Conservation (phyloP, 2,113 vertebrate genomes). For the Muscicapa adusta region DNA sequence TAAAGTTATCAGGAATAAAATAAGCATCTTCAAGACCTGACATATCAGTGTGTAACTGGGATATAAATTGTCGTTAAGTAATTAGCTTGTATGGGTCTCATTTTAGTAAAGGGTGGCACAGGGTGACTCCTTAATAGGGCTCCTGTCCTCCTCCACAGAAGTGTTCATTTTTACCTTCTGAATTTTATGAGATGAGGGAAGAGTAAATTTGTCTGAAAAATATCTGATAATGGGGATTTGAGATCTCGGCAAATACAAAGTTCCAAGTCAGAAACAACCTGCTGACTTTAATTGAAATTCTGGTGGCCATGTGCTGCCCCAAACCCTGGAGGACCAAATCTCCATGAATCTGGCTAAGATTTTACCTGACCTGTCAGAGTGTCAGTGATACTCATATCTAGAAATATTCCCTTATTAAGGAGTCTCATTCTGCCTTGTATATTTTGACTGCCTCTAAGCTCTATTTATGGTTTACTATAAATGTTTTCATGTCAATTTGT, state of each 20-base stretch:
- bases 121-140: neutral
- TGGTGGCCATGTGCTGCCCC: neutral
- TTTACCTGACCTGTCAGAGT: neutral
- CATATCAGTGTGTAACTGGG: neutral
- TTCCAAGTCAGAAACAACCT: neutral
- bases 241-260: neutral
- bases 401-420: neutral
- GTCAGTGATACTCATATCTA: neutral
- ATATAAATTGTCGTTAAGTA: neutral
- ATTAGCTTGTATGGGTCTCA: neutral
- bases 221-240: neutral
- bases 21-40: neutral
- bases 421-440: neutral
- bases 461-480: neutral
- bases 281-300: neutral
- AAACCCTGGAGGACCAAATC: neutral
- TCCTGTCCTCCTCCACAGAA: neutral
- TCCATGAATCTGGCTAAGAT: neutral
- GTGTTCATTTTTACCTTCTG: neutral
- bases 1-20: neutral
- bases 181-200: neutral
- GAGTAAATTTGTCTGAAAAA: neutral
- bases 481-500: slow-evolving; percentile 5
- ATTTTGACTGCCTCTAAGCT: neutral
- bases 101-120: neutral